A percentile compares a stretch with the other conserved stretches of the same genome.
These are phyloP conservation scores for Malacoctenus gilli DNA, from an alignment of 2,797 vertebrate species.

Conservation along the genomic window DNA sequence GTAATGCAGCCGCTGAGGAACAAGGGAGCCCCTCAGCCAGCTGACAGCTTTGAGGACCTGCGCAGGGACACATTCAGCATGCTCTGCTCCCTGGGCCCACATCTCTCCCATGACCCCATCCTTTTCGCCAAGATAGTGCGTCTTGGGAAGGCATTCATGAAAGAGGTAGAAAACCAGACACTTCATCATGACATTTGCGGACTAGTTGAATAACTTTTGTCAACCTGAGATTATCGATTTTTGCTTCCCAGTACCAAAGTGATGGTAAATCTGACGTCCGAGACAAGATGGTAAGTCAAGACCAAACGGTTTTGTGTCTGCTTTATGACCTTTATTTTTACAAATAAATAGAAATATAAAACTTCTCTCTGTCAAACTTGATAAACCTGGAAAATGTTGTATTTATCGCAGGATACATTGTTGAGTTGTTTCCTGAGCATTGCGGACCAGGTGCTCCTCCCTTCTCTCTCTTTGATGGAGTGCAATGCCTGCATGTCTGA, in stretches of 20 bases:
- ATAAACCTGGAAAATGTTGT: background rate
- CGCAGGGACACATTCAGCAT: constrained; percentile 93
- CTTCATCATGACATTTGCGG: too few relatives aligned
- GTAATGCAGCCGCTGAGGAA: constrained; percentile 83
- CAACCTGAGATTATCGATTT: constrained; percentile 34
- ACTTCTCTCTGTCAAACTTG: too few relatives aligned
- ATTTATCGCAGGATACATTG: constrained; percentile 85
- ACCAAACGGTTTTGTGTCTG: too few relatives aligned
- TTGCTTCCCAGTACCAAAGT: constrained; percentile 84
- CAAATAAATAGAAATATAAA: too few relatives aligned
- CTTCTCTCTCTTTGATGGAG: constrained; percentile 96
- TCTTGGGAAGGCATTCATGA: constrained; percentile 97
- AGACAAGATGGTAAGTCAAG: constrained; percentile 90
- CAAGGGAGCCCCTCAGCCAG: constrained; percentile 87
- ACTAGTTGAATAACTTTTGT: background rate
- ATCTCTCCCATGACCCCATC: constrained; percentile 94
- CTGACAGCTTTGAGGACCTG: constrained; percentile 92
- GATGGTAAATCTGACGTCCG: constrained; percentile 87
- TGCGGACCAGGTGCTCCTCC: constrained; percentile 96
- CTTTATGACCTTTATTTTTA: too few relatives aligned
- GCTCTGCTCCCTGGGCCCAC: constrained; percentile 96
- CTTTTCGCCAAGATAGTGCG: constrained; percentile 96
- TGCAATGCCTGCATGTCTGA: constrained; percentile 99
- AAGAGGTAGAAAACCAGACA: constrained; percentile 84
- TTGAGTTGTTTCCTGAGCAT: constrained; percentile 97